Conservation (phyloP, 2,113 vertebrate species). For the Phalacrocorax aristotelis region DNA sequence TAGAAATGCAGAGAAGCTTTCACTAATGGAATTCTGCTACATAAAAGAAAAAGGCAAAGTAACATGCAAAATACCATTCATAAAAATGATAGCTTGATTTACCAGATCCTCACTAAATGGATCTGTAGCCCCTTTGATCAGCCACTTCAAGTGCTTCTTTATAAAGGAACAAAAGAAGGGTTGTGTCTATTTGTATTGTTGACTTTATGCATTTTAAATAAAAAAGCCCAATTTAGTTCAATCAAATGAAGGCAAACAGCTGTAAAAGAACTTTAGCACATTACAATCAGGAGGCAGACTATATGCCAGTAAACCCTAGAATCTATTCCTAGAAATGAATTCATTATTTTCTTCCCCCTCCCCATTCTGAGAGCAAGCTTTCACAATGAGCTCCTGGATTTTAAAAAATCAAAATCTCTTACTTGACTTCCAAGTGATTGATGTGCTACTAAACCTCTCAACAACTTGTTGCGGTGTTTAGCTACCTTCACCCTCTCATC, state of each 20-base stretch:
- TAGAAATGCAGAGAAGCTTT: not conserved
- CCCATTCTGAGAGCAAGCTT: not conserved
- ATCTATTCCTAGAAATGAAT: not conserved
- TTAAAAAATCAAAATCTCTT: not conserved
- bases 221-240: not conserved
- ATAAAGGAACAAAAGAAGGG: not conserved
- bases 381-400: not conserved
- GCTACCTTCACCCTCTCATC: not conserved
- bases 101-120: not conserved
- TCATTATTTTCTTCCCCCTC: not conserved
- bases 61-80: not conserved
- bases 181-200: not conserved
- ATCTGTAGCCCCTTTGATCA: not conserved
- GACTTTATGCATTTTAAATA: slow-evolving; percentile 5
- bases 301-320: not conserved
- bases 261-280: not conserved
- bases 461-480: not conserved
- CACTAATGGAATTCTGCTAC: not conserved
- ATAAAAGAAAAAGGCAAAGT: not conserved
- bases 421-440: not conserved
- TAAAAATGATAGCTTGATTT: not conserved
- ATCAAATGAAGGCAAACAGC: not conserved
- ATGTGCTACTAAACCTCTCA: not conserved
- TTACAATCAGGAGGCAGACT: not conserved
- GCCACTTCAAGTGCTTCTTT: slow-evolving; percentile 6